A percentile compares a stretch with the other conserved stretches of the same genome.
phyloP scores from a whole-genome alignment of 2,113 vertebrate genomes.

The Hiodon tergisus region DNA sequence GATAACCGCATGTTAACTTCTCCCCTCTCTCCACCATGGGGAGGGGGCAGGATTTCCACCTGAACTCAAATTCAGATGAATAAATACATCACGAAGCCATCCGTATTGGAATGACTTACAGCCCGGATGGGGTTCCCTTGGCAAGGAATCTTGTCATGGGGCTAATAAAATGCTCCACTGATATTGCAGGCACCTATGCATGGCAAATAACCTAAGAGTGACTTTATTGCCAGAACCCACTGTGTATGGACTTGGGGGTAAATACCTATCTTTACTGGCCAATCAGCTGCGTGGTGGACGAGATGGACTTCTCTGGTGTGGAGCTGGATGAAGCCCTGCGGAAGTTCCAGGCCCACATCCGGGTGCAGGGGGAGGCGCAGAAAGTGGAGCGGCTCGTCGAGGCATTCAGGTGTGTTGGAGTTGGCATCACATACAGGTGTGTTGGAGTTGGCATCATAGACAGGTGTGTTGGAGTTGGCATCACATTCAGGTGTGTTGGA shows the following conservation, averaged over 20 bases:
- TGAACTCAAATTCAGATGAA: too few relatives aligned
- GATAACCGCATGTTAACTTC: too few relatives aligned
- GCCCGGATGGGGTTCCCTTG: too few relatives aligned
- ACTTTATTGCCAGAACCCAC: too few relatives aligned
- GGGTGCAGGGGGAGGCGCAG: slow-evolving; percentile 95
- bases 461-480: not conserved
- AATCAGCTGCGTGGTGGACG: slow-evolving; percentile 91
- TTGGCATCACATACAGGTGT: not conserved
- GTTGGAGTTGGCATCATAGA: not conserved
- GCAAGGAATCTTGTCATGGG: not conserved
- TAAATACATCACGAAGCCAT: too few relatives aligned
- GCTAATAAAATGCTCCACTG: not conserved
- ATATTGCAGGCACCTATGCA: not conserved
- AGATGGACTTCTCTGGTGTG: slow-evolving; percentile 97
- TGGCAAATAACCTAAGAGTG: not conserved
- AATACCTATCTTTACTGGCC: too few relatives aligned
- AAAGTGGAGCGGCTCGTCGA: slow-evolving; percentile 95
- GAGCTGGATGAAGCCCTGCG: slow-evolving; percentile 94
- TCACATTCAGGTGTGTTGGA: not conserved
- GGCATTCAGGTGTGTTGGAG: slow-evolving; percentile 80
- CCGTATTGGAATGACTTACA: too few relatives aligned
- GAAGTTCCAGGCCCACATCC: slow-evolving; percentile 97
- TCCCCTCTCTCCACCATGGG: too few relatives aligned
- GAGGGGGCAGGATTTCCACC: too few relatives aligned
- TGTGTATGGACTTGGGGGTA: too few relatives aligned